A percentile compares a stretch with the other conserved stretches of the same genome.
These are phyloP conservation scores for Holothuria scabra DNA, from an alignment of 53 echinoderm and acorn worm species.

Conservation along the genomic window DNA sequence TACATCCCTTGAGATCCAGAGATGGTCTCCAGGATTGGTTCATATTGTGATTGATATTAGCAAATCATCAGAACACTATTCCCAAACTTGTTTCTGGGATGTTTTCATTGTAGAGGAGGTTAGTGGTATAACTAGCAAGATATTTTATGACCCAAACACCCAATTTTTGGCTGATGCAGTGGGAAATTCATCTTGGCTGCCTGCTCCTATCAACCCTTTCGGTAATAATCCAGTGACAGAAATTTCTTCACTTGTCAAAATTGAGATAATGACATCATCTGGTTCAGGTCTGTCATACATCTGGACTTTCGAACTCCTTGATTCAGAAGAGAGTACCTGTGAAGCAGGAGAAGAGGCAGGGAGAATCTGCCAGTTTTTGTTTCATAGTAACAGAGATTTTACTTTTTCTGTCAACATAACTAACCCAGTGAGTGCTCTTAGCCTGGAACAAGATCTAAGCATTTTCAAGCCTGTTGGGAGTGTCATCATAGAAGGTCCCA, in stretches of 20 bases:
- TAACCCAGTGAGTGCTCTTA: slow-evolving; percentile 54
- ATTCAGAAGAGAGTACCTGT: slow-evolving; percentile 27
- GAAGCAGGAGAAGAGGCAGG: slow-evolving; percentile 16
- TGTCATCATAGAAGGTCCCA: slow-evolving; percentile 15
- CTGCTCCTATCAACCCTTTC: not conserved
- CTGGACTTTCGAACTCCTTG: slow-evolving; percentile 69
- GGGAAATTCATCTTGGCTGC: not conserved
- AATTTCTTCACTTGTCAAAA: not conserved
- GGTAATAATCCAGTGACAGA: not conserved
- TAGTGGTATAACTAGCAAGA: not conserved
- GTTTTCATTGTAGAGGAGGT: slow-evolving; percentile 10
- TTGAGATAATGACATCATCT: slow-evolving; percentile 6
- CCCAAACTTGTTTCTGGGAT: slow-evolving; percentile 32
- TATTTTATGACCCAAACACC: not conserved
- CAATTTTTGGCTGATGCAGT: not conserved
- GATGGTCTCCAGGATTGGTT: not conserved
- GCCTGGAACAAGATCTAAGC: slow-evolving; percentile 10
- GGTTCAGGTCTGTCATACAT: slow-evolving; percentile 52
- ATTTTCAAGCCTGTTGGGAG: slow-evolving; percentile 60
- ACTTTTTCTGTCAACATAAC: slow-evolving; percentile 59
- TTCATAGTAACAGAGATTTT: slow-evolving; percentile 53
- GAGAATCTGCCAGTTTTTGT: slow-evolving; percentile 35
- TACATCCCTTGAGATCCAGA: not conserved
- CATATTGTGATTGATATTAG: not conserved
- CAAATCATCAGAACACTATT: slow-evolving; percentile 19